Evolutionary conservation across 1,140 invertebrate genomes (phyloP).

Genomic region (Asbolus verrucosus): DNA sequence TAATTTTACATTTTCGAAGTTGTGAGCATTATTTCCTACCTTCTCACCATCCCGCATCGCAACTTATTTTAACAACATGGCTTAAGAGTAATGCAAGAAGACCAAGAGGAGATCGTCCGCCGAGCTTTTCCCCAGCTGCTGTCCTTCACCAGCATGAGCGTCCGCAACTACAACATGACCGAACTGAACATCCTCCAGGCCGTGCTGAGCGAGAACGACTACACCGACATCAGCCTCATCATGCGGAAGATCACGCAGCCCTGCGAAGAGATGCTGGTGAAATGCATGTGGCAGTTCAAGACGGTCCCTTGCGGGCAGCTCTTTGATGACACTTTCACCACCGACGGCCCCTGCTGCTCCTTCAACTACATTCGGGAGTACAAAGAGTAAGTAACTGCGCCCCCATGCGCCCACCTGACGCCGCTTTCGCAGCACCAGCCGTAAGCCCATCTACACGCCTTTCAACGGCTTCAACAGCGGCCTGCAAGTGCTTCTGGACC

Average conservation of each 20-base stretch:
- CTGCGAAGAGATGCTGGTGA: conserved; percentile 51
- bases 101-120: conserved; percentile 38
- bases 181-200: conserved; percentile 44
- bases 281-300: conserved; percentile 50
- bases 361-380: conserved; percentile 47
- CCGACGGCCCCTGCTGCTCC: conserved; percentile 50
- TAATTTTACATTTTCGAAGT: too few relatives aligned
- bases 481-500: conserved; percentile 37
- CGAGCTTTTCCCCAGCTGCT: conserved; percentile 52
- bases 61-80: conserved; percentile 7
- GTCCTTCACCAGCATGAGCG: conserved; percentile 44
- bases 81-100: conserved; percentile 45
- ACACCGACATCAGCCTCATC: conserved; percentile 22
- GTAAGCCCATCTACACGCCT: conserved; percentile 4
- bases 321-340: conserved; percentile 44
- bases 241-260: conserved; percentile 48
- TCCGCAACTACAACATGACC: conserved; percentile 28
- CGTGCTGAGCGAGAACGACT: conserved; percentile 42
- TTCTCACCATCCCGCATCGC: too few relatives aligned
- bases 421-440: neutral
- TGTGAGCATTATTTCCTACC: too few relatives aligned
- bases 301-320: conserved; percentile 40
- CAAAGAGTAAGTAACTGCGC: neutral
- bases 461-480: conserved; percentile 44
- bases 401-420: too few relatives aligned